Conservation (phyloP, 35 echinoderm and acorn worm species). For the Strongylocentrotus purpuratus region DNA sequence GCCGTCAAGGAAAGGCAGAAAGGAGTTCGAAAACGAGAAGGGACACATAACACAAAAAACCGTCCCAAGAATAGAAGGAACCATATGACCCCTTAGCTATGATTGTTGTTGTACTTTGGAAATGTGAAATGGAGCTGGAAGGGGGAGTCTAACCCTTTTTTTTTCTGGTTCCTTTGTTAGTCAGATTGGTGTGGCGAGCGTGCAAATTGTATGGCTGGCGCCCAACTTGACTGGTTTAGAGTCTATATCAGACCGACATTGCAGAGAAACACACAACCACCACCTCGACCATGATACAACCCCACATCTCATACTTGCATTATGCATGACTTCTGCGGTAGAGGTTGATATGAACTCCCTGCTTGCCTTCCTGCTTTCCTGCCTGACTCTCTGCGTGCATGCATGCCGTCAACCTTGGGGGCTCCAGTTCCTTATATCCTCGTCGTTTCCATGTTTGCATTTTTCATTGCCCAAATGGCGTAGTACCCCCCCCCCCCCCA, state of each 20-base stretch:
- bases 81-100: conserved; percentile 6
- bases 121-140: conserved; percentile 19
- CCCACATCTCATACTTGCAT: background rate
- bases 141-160: conserved; percentile 32
- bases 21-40: conserved; percentile 14
- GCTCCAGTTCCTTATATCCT: no score
- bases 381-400: background rate
- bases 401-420: no score
- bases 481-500: background rate
- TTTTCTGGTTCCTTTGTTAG: conserved; percentile 24
- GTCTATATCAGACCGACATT: background rate
- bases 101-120: conserved; percentile 10
- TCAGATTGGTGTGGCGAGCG: conserved; percentile 9
- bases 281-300: background rate
- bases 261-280: background rate
- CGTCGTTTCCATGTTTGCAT: background rate
- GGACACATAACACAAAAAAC: conserved; percentile 22
- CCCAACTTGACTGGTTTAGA: conserved; percentile 10
- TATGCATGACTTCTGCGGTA: conserved; percentile 16
- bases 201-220: conserved; percentile 44
- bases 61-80: background rate
- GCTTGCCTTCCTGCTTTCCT: background rate
- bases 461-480: background rate
- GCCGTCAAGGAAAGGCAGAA: background rate
- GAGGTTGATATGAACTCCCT: conserved; percentile 1